Evolutionary conservation across 2,113 vertebrate genomes (phyloP).

Genomic region (Caracal caracal): DNA sequence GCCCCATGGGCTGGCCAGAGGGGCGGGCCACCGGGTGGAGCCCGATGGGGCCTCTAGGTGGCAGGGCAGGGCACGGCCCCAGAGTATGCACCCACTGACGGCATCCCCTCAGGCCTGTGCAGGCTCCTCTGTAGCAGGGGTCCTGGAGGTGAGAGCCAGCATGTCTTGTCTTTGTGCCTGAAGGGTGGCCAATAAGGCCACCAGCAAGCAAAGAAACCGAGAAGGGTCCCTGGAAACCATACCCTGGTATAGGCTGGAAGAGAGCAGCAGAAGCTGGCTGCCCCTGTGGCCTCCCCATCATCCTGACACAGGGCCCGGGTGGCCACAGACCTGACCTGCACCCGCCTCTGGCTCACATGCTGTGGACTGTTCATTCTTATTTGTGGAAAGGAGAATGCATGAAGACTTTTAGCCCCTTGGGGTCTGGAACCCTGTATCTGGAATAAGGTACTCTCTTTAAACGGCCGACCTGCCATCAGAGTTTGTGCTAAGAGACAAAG

Average conservation of each 20-base stretch:
- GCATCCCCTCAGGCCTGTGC: background rate
- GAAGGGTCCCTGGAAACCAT: background rate
- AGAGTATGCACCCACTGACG: background rate
- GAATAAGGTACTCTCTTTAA: background rate
- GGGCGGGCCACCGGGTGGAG: background rate
- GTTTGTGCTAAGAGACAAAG: background rate
- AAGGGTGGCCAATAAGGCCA: background rate
- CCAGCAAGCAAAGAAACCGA: background rate
- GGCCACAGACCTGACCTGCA: background rate
- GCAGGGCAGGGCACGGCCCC: background rate
- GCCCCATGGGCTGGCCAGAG: background rate
- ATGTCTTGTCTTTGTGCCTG: background rate
- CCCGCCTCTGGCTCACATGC: background rate
- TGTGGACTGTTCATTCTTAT: background rate
- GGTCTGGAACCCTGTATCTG: background rate
- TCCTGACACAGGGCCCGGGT: background rate
- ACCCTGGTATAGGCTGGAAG: background rate
- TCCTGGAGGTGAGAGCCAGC: background rate
- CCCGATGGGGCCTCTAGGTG: background rate
- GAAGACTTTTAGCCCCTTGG: background rate
- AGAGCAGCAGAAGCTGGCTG: background rate
- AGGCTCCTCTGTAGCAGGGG: background rate
- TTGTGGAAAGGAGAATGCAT: background rate
- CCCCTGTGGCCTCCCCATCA: background rate
- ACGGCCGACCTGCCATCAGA: background rate